These are phyloP conservation scores for Cheilosia urbana DNA, from an alignment of 2,888 invertebrate genomes.

Conservation along the genomic window DNA sequence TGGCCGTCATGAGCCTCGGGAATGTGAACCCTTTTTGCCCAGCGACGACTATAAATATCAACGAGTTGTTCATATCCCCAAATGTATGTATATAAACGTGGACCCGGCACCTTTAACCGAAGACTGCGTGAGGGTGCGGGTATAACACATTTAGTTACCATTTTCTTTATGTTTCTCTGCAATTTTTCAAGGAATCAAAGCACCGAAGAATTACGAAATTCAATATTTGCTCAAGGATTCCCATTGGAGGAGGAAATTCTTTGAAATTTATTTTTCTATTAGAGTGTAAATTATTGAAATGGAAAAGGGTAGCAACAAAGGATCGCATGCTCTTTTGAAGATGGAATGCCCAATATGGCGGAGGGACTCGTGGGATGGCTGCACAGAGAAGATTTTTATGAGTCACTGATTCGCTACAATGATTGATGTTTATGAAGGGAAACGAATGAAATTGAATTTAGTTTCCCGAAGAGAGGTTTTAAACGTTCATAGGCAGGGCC, in stretches of 20 bases:
- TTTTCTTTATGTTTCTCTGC: constrained; percentile 12
- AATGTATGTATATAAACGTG: background rate
- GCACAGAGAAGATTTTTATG: constrained; percentile 29
- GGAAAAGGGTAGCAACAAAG: constrained; percentile 66
- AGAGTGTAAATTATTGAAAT: constrained; percentile 65
- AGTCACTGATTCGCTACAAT: constrained; percentile 63
- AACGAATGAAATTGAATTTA: constrained; percentile 18
- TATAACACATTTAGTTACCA: constrained; percentile 31
- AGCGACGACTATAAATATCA: constrained; percentile 27
- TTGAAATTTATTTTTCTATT: constrained; percentile 5
- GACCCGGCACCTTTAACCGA: constrained; percentile 41
- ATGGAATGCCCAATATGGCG: constrained; percentile 48
- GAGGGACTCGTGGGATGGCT: constrained; percentile 18
- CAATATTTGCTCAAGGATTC: constrained; percentile 66
- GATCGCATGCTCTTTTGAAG: constrained; percentile 67
- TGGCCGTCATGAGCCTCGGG: constrained; percentile 4
- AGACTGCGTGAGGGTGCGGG: background rate
- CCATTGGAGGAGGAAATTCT: constrained; percentile 6
- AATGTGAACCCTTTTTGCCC: constrained; percentile 9
- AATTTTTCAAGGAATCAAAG: background rate
- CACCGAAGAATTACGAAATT: constrained; percentile 53
- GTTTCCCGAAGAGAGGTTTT: constrained; percentile 11
- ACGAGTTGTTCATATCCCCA: background rate
- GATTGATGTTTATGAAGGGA: constrained; percentile 24
- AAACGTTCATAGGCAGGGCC: background rate